phyloP scores from a whole-genome alignment of 1,140 invertebrate genomes.

The Leucophenga varia region DNA sequence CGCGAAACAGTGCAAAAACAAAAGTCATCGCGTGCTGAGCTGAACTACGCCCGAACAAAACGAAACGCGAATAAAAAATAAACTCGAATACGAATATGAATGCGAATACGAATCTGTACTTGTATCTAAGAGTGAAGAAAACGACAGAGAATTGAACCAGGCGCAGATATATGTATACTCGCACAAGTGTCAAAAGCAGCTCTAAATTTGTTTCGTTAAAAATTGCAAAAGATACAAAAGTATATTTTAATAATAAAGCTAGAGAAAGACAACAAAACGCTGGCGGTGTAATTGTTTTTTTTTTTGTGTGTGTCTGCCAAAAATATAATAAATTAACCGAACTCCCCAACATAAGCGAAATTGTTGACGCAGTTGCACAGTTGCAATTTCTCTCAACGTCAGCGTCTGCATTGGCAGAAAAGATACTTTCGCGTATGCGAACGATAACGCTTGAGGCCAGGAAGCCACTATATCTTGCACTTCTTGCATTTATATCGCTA shows the following conservation, averaged over 20 bases:
- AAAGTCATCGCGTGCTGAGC: constrained; percentile 47
- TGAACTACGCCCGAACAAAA: constrained; percentile 9
- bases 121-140: too few species aligned
- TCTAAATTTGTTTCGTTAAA: too few species aligned
- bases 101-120: too few species aligned
- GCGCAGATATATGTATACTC: too few species aligned
- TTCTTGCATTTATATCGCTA: not conserved
- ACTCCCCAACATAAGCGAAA: constrained; percentile 8
- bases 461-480: constrained; percentile 21
- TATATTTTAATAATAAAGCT: too few species aligned
- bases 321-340: constrained; percentile 53
- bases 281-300: too few species aligned
- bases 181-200: too few species aligned
- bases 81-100: too few species aligned
- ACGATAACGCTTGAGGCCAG: constrained; percentile 23
- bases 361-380: constrained; percentile 36
- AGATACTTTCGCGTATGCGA: constrained; percentile 32
- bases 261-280: too few species aligned
- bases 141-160: too few species aligned
- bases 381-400: constrained; percentile 39
- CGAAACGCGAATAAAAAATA: too few species aligned
- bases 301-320: constrained; percentile 39
- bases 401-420: constrained; percentile 2
- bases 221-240: too few species aligned
- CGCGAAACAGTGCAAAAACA: constrained; percentile 41